Evolutionary conservation across 2,888 invertebrate species (phyloP).

Genomic region (Bugulina stolonifera): DNA sequence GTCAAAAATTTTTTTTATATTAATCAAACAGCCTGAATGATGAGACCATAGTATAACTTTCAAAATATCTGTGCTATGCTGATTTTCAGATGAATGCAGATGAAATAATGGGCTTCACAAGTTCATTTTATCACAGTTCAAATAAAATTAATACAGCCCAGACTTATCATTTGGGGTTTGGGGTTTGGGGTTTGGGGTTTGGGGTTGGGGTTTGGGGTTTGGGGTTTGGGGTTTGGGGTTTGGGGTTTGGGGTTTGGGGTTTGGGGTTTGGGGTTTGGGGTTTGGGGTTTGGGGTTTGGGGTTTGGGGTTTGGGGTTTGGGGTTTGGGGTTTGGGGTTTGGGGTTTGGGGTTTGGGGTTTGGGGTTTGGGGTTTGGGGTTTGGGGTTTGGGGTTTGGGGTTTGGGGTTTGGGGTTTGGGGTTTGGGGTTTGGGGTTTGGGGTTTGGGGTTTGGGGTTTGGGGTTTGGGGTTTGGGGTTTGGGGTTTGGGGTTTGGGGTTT

Average conservation of each 20-base stretch:
- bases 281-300: neutral
- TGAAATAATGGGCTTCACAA: too few species aligned
- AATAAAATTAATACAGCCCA: too few species aligned
- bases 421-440: neutral
- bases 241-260: neutral
- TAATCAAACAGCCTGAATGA: too few species aligned
- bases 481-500: neutral
- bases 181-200: neutral
- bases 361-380: neutral
- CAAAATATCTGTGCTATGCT: too few species aligned
- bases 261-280: neutral
- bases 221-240: neutral
- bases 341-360: neutral
- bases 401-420: neutral
- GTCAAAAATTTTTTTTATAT: too few species aligned
- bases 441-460: neutral
- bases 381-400: neutral
- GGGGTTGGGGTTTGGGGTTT: neutral
- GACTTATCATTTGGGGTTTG: neutral
- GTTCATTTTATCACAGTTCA: too few species aligned
- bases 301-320: neutral
- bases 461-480: neutral
- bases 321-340: neutral
- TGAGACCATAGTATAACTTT: too few species aligned
- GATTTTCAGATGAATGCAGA: too few species aligned